Evolutionary conservation across 2,888 invertebrate species (phyloP).

Genomic region (Poecilus cupreus): DNA sequence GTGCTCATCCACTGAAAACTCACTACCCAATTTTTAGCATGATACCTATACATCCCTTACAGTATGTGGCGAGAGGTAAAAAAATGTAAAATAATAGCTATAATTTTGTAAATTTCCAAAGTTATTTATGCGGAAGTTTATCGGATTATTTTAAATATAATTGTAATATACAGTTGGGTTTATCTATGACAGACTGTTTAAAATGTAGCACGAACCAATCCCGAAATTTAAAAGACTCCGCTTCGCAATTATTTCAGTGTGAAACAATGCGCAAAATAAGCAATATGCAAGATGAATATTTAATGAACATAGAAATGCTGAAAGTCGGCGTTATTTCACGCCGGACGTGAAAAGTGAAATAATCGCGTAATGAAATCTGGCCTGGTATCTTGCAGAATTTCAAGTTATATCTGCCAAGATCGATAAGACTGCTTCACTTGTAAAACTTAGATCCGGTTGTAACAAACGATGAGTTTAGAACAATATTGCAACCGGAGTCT

Average conservation of each 20-base stretch:
- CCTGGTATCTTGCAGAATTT: slow-evolving; percentile 18
- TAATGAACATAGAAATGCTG: slow-evolving; percentile 6
- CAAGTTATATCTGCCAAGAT: slow-evolving; percentile 28
- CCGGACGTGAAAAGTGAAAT: slow-evolving; percentile 34
- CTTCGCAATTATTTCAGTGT: slow-evolving; percentile 11
- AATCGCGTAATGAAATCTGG: slow-evolving; percentile 34
- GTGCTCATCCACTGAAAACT: too few species aligned
- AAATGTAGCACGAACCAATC: not conserved
- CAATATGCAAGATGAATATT: slow-evolving; percentile 33
- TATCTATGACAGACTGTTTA: not conserved
- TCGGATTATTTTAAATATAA: too few species aligned
- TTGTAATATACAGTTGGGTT: too few species aligned
- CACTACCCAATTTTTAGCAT: too few species aligned
- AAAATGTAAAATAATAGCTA: too few species aligned
- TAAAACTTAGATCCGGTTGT: not conserved
- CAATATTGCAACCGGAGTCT: not conserved
- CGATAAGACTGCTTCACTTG: slow-evolving; percentile 13
- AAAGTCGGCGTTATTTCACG: not conserved
- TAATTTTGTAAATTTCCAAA: too few species aligned
- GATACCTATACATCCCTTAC: too few species aligned
- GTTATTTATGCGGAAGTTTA: too few species aligned
- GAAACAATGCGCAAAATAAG: slow-evolving; percentile 34
- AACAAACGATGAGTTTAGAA: not conserved
- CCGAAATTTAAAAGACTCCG: not conserved
- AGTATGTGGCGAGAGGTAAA: too few species aligned